phyloP scores from a whole-genome alignment of 2,113 vertebrate species.

The Corythoichthys haematopterus region DNA sequence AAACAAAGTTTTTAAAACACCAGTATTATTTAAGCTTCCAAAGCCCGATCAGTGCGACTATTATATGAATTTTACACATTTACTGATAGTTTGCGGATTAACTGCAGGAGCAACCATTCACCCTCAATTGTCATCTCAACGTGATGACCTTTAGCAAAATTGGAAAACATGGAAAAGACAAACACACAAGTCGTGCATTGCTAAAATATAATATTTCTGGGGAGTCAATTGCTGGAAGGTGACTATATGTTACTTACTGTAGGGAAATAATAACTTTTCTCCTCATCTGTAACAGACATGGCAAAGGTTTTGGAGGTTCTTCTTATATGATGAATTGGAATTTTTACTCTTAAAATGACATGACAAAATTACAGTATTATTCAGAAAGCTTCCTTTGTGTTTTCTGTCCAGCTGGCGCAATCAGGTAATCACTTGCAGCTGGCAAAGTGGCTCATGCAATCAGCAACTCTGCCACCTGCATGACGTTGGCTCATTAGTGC shows the following conservation, averaged over 20 bases:
- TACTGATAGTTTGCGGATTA: no score
- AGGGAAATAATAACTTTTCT: neutral
- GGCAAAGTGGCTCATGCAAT: neutral
- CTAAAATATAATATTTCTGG: neutral
- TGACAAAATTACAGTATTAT: neutral
- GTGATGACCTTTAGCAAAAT: conserved; percentile 17
- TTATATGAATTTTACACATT: neutral
- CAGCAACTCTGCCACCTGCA: neutral
- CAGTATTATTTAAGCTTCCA: no score
- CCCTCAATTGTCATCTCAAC: neutral
- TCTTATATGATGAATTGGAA: neutral
- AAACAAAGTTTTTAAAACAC: no score
- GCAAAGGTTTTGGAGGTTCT: no score
- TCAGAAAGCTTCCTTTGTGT: neutral
- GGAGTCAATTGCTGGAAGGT: neutral
- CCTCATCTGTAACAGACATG: no score
- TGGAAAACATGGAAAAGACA: conserved; percentile 3
- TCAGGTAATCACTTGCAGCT: neutral
- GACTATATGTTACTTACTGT: neutral
- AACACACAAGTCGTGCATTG: conserved; percentile 3
- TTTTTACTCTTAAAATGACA: neutral
- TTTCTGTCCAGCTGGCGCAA: neutral
- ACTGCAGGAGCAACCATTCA: neutral
- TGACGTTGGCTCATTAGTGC: neutral
- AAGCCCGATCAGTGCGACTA: neutral